Percentiles rank a stretch among this genome's conserved stretches.
These are phyloP conservation scores for Coluber constrictor DNA, from an alignment of 2,797 vertebrate species.

Conservation along the genomic window DNA sequence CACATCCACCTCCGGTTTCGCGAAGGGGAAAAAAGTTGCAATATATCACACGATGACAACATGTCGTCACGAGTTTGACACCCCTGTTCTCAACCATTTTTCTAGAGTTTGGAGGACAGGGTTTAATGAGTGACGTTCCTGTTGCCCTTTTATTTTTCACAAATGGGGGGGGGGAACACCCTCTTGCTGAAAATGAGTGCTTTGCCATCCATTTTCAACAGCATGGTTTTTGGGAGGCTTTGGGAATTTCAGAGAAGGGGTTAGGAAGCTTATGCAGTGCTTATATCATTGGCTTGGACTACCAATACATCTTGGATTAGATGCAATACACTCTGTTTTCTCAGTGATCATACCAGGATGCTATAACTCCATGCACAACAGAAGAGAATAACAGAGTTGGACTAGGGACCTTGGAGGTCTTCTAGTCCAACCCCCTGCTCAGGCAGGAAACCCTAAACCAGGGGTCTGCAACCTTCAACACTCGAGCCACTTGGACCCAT, in stretches of 20 bases:
- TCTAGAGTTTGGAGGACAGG: background rate
- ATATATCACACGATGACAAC: too few species aligned
- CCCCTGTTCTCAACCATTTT: background rate
- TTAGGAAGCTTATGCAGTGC: background rate
- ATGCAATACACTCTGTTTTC: background rate
- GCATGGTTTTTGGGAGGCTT: background rate
- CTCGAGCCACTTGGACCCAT: too few species aligned
- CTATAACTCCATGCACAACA: background rate
- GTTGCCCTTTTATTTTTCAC: background rate
- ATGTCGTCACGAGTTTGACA: too few species aligned
- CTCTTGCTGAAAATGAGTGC: background rate
- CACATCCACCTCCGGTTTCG: too few species aligned
- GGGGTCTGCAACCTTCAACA: too few species aligned
- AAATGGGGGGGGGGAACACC: background rate
- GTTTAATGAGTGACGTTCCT: background rate
- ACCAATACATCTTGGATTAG: background rate
- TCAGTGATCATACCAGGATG: background rate
- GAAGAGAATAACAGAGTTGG: background rate
- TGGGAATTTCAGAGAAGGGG: background rate
- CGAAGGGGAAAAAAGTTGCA: too few species aligned
- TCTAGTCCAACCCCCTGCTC: background rate
- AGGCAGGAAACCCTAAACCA: background rate
- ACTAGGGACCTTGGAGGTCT: background rate
- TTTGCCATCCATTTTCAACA: background rate
- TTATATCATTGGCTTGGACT: background rate